Conservation (phyloP, 2,113 vertebrate genomes). For the Erythrocebus patas region DNA sequence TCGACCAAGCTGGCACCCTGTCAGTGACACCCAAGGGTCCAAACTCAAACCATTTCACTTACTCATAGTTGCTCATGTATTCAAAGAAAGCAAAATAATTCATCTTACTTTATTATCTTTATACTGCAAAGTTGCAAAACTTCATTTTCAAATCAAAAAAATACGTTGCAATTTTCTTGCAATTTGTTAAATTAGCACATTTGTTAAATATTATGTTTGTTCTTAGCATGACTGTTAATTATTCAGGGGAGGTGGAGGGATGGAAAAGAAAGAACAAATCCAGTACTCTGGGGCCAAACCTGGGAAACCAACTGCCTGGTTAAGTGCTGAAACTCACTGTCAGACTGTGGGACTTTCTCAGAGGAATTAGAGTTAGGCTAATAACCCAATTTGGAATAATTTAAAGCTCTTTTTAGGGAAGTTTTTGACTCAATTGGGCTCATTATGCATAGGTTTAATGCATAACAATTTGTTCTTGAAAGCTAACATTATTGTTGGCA, state of each 20-base stretch:
- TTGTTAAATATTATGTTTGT: not conserved
- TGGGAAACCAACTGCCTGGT: not conserved
- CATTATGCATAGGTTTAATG: conserved; percentile 79
- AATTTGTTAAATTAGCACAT: not conserved
- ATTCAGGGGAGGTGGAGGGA: not conserved
- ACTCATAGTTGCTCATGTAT: not conserved
- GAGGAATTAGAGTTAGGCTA: conserved; percentile 69
- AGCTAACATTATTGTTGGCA: conserved; percentile 79
- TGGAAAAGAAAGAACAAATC: not conserved
- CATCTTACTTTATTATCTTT: not conserved
- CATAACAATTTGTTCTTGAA: conserved; percentile 80
- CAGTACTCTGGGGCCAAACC: not conserved
- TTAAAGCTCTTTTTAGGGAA: conserved; percentile 73
- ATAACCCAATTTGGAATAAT: conserved; percentile 74
- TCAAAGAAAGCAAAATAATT: not conserved
- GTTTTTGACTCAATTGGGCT: conserved; percentile 74
- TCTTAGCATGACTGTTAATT: not conserved
- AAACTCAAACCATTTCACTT: not conserved
- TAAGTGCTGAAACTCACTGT: not conserved
- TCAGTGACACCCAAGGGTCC: not conserved
- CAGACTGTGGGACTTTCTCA: conserved; percentile 24
- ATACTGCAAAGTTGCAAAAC: not conserved
- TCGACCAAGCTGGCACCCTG: not conserved
- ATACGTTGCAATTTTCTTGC: not conserved
- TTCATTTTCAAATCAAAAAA: not conserved